These are phyloP conservation scores for Chymomyza fuscimana DNA, from an alignment of 2,888 invertebrate species.

Conservation along the genomic window DNA sequence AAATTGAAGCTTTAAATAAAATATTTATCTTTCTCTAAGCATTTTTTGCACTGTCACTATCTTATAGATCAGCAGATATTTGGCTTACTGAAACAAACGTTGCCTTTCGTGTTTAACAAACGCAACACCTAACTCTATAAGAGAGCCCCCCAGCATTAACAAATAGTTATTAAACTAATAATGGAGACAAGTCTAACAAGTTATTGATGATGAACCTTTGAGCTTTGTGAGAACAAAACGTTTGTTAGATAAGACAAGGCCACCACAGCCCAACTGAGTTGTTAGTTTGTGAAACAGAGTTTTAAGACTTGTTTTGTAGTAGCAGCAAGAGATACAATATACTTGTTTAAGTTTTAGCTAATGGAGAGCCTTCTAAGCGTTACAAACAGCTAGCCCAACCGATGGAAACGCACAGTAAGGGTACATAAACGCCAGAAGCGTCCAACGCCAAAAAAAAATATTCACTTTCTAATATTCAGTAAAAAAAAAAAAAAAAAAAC, in stretches of 20 bases:
- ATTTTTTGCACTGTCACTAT: no score
- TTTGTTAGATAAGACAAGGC: background rate
- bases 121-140: background rate
- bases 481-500: background rate
- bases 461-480: conserved; percentile 65
- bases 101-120: background rate
- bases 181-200: background rate
- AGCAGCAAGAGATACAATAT: background rate
- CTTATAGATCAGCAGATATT: no score
- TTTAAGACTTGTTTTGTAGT: background rate
- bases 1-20: no score
- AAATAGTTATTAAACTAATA: background rate
- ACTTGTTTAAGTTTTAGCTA: background rate
- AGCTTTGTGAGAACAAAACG: background rate
- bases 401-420: background rate
- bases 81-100: background rate
- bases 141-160: background rate
- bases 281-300: background rate
- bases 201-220: background rate
- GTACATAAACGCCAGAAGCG: background rate
- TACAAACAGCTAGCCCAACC: background rate
- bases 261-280: background rate
- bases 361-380: background rate
- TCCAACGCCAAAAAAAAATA: conserved; percentile 12
- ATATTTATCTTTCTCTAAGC: no score